phyloP scores from a whole-genome alignment of 2,797 vertebrate species.

The Petrocephalus sullivani region DNA sequence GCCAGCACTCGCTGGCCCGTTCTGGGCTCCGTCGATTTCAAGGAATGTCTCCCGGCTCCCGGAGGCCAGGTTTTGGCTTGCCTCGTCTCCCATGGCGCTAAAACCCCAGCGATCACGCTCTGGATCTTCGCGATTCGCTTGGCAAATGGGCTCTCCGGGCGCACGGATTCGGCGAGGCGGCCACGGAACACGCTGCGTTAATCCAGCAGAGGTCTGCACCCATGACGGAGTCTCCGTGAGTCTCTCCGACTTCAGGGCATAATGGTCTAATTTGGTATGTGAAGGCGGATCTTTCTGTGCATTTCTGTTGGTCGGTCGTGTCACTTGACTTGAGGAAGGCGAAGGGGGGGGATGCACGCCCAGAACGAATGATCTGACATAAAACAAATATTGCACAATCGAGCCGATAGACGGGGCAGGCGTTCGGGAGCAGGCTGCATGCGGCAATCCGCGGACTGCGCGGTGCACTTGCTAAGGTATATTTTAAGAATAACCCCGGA shows the following conservation, averaged over 20 bases:
- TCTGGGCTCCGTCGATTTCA: neutral
- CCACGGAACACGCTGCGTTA: neutral
- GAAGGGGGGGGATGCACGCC: neutral
- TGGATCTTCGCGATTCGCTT: neutral
- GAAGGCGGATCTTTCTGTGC: neutral
- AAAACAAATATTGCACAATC: slow-evolving; percentile 11
- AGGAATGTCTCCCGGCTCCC: neutral
- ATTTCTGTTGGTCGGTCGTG: neutral
- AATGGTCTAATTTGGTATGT: neutral
- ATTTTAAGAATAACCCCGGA: neutral
- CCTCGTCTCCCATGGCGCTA: neutral
- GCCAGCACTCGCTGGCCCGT: neutral
- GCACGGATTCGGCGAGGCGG: neutral
- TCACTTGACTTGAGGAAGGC: neutral
- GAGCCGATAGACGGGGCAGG: neutral
- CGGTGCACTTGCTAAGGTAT: neutral
- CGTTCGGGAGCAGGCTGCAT: neutral
- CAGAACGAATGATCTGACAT: neutral
- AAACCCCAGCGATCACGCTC: neutral
- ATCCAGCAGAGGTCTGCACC: neutral
- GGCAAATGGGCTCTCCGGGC: neutral
- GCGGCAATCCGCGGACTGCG: neutral
- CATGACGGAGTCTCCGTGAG: slow-evolving; percentile 6
- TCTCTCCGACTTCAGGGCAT: neutral
- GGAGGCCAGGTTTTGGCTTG: neutral